Base-by-base conservation (phyloP, 2,888 invertebrate genomes). In the Nematopogon swammerdamellus region DNA sequence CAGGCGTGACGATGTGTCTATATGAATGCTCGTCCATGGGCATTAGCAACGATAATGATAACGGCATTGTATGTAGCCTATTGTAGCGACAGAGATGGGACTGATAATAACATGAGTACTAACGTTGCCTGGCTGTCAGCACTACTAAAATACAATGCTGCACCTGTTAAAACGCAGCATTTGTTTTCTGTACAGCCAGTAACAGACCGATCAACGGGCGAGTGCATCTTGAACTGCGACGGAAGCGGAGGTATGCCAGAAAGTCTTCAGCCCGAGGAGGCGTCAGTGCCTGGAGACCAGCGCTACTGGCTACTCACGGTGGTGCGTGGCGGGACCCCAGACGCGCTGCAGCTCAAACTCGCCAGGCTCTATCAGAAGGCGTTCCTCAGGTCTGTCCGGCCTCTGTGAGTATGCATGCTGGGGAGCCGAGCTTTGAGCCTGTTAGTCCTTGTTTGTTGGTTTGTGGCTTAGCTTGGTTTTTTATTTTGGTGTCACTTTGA, bases 301-400 rank as follows among this genome's bases (percentile, higher is more conserved):
- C 82, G 90, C 48, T 93, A 90, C 70, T 93, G 92, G 92, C 72
- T 93, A 49, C 67, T 92, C 30, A 93, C 92, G 1, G 88, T 91
- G 49, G 82, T 91, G 56, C 81, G 83, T 48, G 85, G 76, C 54
- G 59, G 75, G 57, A 65, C 85, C 51, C 82, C 82, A 52, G 84
- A 85, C 47, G 85, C 88, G 60, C 76, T 92, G 44, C 91, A 90
- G 68, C 79, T 88, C 55, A 85, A 85, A 64, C 74, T 92, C 52
- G 91, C 91, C 2, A 84, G 86, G 58, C 72, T 92, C 25, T 93
- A 92, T 70, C 87, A 87, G 59, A 86, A 87, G 52, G 92, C 92
- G 8, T 92, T 93, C 65, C 82, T 88, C 53, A 86, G 92, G 89
- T 88, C 68, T 58, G 55, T 51, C 36, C 11, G 36, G 4, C 11